Evolutionary conservation across 1,140 invertebrate species (phyloP), one percentile per base, ranked within the genome.

Genomic region (Microplitis demolitor): DNA sequence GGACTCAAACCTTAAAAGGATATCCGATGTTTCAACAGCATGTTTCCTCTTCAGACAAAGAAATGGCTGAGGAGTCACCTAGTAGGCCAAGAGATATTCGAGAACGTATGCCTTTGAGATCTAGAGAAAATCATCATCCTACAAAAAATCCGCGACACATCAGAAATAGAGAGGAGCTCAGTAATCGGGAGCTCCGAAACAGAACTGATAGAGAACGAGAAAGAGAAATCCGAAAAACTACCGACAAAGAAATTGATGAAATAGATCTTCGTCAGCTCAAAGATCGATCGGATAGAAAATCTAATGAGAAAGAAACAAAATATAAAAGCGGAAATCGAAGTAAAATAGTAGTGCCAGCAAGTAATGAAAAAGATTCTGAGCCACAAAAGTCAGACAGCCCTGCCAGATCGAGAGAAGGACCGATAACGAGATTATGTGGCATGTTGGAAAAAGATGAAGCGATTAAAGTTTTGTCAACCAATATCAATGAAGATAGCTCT

Each of bases 11-110:
- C 3, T 77, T 88, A 31, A 86, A 87, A 74, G 86, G 87, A 45
- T 88, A 88, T 76, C 83, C 87, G 56, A 88, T 88, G 87, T 87
- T 87, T 77, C 85, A 85, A 69, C 82, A 84, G 73, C 80, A 84
- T 74, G 82, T 78, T n/a, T 86, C 84, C n/a, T 87, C 84, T 31
- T 86, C 85, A 2, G 85, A 87, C 53, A 87, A 88, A 70, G 86
- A 88, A 61, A 79, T 87, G 74, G 83, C 76, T 3, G 85, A 87
- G 70, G 85, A 86, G 64, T 81, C 82, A 24, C 68, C 83, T 33
- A 79, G 83, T n/a, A 77, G 83, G 64, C 80, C 82, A 33, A 75
- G 78, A 34, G 82, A 85, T 74, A 54, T 85, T 0, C 76, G 77
- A 45, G 81, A 85, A 2, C 74, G 84, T 60, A 86, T 85, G 80